Evolutionary conservation across 2,888 invertebrate genomes (phyloP), one percentile per base, ranked within the genome.

Genomic region (Hemistola chrysoprasaria): DNA sequence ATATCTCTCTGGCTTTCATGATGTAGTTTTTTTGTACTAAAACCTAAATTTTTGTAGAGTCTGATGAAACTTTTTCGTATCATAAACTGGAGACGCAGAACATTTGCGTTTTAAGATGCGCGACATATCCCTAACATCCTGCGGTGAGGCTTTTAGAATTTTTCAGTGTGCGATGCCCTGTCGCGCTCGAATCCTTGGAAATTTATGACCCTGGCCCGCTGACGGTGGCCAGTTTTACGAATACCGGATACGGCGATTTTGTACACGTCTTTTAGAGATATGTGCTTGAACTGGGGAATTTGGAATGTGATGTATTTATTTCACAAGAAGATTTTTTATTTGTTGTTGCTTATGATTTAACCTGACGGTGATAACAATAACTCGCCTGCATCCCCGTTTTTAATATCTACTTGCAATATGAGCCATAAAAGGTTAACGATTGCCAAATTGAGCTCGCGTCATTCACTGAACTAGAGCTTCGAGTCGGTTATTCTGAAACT

Each of bases 121-220:
- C 54, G 55, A 51, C 54, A 60, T 58, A 59, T 53, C 53, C 56
- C 35, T 31, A 27, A 41, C 21, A 36, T 36, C 37, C 38, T 35
- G 38, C 50, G 49, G 68, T 64, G 62, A 71, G 67, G 61, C 63
- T 65, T 65, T 65, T 67, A 69, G 72, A 78, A 86, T 83, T 83
- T 85, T 84, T 83, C 82, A 79, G 70, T 69, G 73, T 71, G 76
- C 78, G 74, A 73, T 77, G 72, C 69, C 70, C 70, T 77, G 86
- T 86, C 85, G 71, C 59, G 63, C 65, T 62, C 63, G 72, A 78
- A 86, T 85, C 85, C 85, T 74, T 65, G 69, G 57, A 82, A 82
- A 86, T 87, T 87, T 87, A 87, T 84, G 74, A 74, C 77, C 71
- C 64, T 53, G 60, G 57, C 57, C 57, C 65, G 67, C 69, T 73